Evolutionary conservation across 1,140 invertebrate species (phyloP), one percentile per base, ranked within the genome.

Genomic region (Trachymyrmex cornetzi): DNA sequence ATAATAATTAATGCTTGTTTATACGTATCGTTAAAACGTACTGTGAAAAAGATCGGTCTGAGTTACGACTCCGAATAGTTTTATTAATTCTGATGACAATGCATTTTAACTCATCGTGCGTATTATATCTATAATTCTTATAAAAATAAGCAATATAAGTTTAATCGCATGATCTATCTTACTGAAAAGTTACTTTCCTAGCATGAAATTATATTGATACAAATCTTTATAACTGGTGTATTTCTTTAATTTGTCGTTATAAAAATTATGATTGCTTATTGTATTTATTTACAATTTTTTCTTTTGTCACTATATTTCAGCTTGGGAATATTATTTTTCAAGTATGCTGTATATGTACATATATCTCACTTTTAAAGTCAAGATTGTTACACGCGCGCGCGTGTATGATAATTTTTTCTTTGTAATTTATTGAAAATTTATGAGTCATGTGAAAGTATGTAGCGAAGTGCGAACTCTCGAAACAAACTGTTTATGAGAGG

Each of bases 401-500:
- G 7, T 14, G 7, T 38, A 22, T 64, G 27, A 64, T 38, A 38
- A 66, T 30, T 64, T 61, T 61, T 59, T 59, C 22, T 44, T 48
- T 44, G 1, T 66, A 66, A 77, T 34, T 79, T 79, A 79, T 79
- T 66, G 2, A 80, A n/a, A 12, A 79, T 48, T 64, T 48, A 11
- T 27, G 22, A 69, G 38, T 38, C 67, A 55, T 66, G 48, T 50
- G 3, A 53, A 5, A 24, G n/a, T n/a, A 44, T 44, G 2, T 11
- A 80, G 77, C n/a, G 3, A 22, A 53, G 1, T 34, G 77, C n/a
- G 3, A 22, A 53, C 2, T 34, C 4, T 77, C 9, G 9, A 63
- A 48, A 69, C 5, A 19, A 34, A 44, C 9, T 11, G 38, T 61
- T 77, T 50, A 24, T 59, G 2, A 27, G 27, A 16, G 14, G 1